A percentile compares a stretch with the other conserved stretches of the same genome.
Conservation (phyloP, 2,888 invertebrate genomes). For the Epiperipatus broadwayi region DNA sequence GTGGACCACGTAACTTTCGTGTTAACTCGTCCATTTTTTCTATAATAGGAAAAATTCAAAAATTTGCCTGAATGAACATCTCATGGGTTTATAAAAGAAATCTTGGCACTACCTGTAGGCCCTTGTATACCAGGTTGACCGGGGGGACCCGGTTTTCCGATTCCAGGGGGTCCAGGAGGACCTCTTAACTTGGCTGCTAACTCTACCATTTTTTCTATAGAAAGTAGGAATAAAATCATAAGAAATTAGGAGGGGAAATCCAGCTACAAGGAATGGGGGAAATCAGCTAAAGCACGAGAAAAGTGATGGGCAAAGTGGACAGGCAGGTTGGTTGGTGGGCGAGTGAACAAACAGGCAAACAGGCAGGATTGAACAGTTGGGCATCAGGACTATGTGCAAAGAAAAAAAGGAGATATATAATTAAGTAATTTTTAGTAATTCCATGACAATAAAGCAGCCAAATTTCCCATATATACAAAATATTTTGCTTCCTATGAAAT, state of each 20-base stretch:
- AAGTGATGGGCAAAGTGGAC: too few relatives aligned
- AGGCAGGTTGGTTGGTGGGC: too few relatives aligned
- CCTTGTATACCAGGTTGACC: conserved; percentile 51
- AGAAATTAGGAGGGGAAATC: not conserved
- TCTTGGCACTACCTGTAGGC: conserved; percentile 41
- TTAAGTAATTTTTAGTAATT: too few relatives aligned
- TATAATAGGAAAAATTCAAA: conserved; percentile 24
- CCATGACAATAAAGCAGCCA: too few relatives aligned
- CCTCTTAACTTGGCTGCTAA: conserved; percentile 41
- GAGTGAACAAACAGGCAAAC: too few relatives aligned
- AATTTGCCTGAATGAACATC: conserved; percentile 20
- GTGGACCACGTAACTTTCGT: conserved; percentile 43
- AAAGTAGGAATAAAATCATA: conserved; percentile 13
- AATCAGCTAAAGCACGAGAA: too few relatives aligned
- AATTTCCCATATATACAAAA: too few relatives aligned
- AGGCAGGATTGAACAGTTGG: too few relatives aligned
- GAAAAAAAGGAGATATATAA: too few relatives aligned
- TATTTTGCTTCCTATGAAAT: too few relatives aligned
- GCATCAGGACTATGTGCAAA: too few relatives aligned
- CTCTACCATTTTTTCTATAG: conserved; percentile 51
- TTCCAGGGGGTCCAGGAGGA: conserved; percentile 45
- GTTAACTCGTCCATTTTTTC: conserved; percentile 40
- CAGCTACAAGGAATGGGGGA: too few relatives aligned
- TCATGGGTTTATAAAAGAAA: conserved; percentile 22
- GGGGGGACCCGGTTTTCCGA: conserved; percentile 42